Evolutionary conservation across 2,113 vertebrate genomes (phyloP).

Genomic region (Leptodactylus fuscus): DNA sequence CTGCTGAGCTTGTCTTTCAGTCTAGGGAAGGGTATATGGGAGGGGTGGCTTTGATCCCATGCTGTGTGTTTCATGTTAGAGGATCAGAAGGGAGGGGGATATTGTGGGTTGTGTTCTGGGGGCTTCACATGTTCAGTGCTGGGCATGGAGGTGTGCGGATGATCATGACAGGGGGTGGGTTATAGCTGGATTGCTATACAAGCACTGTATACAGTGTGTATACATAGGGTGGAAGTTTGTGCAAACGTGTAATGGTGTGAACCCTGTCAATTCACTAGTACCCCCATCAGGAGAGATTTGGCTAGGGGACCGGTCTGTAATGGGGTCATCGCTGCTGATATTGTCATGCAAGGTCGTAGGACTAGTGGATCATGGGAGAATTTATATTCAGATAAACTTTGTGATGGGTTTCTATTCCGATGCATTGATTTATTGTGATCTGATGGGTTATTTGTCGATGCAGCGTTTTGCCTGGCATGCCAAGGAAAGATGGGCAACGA

Average conservation of each 20-base stretch:
- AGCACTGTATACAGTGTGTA: no score
- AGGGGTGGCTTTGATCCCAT: constrained; percentile 62
- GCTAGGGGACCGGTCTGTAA: no score
- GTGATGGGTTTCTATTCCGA: background rate
- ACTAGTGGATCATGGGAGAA: background rate
- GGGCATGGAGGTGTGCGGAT: background rate
- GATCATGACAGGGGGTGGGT: background rate
- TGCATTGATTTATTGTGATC: background rate
- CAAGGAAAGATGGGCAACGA: no score
- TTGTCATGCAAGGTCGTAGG: background rate
- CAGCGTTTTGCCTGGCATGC: no score
- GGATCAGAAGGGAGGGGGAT: constrained; percentile 49
- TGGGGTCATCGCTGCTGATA: no score
- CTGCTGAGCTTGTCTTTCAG: no score
- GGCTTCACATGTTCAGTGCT: background rate
- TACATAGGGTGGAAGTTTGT: no score
- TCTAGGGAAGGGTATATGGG: constrained; percentile 52
- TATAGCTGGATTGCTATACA: no score
- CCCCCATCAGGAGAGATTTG: background rate
- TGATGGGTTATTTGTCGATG: background rate
- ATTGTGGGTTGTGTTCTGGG: constrained; percentile 2
- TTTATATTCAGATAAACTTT: background rate
- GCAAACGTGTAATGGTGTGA: no score
- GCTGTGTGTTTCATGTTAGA: constrained; percentile 57
- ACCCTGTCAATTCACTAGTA: no score